These are phyloP conservation scores for Scytalopus superciliaris DNA, from an alignment of 2,113 vertebrate species.

Conservation along the genomic window DNA sequence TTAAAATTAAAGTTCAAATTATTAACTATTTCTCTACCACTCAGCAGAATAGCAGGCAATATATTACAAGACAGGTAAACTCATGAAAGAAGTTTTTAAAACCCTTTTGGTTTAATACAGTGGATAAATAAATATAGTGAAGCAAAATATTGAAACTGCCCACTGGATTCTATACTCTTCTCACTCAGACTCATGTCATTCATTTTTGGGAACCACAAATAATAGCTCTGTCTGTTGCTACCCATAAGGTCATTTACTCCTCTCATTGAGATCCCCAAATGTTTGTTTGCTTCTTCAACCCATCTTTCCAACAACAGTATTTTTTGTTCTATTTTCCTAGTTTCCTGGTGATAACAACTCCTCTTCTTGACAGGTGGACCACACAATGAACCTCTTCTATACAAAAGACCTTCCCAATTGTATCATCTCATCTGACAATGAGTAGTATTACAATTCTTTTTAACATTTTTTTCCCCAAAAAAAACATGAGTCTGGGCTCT, in stretches of 20 bases:
- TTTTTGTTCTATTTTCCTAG: not conserved
- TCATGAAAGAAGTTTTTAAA: not conserved
- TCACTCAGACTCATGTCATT: not conserved
- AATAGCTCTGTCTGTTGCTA: not conserved
- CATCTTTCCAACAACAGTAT: not conserved
- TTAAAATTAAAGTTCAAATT: not conserved
- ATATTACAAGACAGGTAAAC: not conserved
- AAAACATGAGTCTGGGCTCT: not conserved
- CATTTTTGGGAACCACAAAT: not conserved
- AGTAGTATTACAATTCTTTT: not conserved
- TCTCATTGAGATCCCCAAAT: not conserved
- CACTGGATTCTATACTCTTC: not conserved
- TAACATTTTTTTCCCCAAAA: not conserved
- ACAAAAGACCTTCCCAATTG: not conserved
- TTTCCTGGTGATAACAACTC: not conserved
- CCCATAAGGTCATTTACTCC: not conserved
- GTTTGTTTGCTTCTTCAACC: not conserved
- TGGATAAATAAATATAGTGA: not conserved
- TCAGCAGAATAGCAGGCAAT: not conserved
- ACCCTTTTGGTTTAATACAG: not conserved
- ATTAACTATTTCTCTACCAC: not conserved
- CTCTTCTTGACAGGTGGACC: not conserved
- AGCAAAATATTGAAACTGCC: not conserved
- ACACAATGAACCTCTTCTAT: not conserved
- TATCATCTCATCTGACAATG: not conserved